Conservation (phyloP, 2,113 vertebrate genomes). For the Oceanodroma tethys region DNA sequence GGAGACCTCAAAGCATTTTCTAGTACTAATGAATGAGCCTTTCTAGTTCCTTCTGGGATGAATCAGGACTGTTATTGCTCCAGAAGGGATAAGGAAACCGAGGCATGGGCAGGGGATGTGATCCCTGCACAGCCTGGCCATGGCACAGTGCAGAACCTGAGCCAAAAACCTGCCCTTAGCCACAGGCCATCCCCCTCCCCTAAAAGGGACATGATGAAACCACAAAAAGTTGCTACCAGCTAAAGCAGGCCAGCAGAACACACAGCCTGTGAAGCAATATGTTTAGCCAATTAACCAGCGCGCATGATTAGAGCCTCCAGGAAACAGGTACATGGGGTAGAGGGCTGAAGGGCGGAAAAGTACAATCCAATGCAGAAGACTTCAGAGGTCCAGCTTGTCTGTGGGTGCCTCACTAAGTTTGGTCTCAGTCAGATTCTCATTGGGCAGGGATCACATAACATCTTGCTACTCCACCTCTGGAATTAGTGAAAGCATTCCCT, state of each 20-base stretch:
- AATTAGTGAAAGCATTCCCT: background rate
- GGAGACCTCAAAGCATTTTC: background rate
- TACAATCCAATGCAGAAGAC: background rate
- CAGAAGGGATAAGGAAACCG: background rate
- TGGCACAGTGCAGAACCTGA: background rate
- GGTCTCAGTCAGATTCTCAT: background rate
- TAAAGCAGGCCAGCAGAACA: background rate
- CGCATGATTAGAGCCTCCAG: background rate
- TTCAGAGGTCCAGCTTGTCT: background rate
- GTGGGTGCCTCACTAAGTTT: rapidly evolving
- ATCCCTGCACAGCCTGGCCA: rapidly evolving
- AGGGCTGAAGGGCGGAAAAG: background rate
- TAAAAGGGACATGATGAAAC: background rate
- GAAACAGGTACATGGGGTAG: background rate
- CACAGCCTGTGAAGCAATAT: background rate
- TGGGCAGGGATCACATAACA: background rate
- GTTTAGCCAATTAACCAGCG: background rate
- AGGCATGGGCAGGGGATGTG: background rate
- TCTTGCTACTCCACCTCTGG: background rate
- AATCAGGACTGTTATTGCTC: background rate
- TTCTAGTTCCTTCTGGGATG: background rate
- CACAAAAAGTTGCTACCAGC: background rate
- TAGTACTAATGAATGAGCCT: background rate
- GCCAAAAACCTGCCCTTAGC: background rate
- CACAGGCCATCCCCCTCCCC: background rate